phyloP scores from a whole-genome alignment of 2,888 invertebrate genomes.

The Sabatieria punctata region DNA sequence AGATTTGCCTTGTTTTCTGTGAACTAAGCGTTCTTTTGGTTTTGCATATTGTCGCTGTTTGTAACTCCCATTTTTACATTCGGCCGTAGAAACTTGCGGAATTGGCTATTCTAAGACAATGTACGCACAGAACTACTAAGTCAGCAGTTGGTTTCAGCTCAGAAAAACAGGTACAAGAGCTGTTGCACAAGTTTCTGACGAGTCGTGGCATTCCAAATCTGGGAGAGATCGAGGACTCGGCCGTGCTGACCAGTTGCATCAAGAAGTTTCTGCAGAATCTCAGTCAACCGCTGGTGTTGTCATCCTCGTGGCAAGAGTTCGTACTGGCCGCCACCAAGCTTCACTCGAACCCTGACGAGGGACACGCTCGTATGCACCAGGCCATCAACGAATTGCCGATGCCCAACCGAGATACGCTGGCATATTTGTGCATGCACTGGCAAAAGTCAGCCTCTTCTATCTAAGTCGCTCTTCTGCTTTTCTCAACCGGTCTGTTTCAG shows the following conservation, averaged over 20 bases:
- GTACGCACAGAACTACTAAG: no score
- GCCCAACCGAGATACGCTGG: background rate
- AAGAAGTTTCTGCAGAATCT: constrained; percentile 80
- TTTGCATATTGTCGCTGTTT: no score
- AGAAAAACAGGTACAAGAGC: constrained; percentile 54
- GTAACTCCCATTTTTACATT: no score
- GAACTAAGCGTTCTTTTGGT: no score
- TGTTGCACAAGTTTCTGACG: constrained; percentile 58
- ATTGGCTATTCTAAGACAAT: no score
- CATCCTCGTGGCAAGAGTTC: constrained; percentile 62
- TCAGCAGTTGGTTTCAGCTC: constrained; percentile 33
- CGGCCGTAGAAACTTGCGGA: no score
- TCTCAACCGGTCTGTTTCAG: no score
- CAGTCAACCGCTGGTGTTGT: constrained; percentile 72
- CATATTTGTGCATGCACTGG: background rate
- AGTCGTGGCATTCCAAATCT: constrained; percentile 69
- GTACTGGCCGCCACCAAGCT: constrained; percentile 47
- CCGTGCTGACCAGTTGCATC: constrained; percentile 75
- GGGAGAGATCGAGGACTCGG: constrained; percentile 63
- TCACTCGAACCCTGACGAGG: no score
- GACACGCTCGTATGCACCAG: background rate
- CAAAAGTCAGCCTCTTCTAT: background rate
- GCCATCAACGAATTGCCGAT: background rate
- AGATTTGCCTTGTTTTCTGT: no score
- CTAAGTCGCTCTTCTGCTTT: no score